Conservation (phyloP, 2,888 invertebrate genomes). For the Folsomia candida region DNA sequence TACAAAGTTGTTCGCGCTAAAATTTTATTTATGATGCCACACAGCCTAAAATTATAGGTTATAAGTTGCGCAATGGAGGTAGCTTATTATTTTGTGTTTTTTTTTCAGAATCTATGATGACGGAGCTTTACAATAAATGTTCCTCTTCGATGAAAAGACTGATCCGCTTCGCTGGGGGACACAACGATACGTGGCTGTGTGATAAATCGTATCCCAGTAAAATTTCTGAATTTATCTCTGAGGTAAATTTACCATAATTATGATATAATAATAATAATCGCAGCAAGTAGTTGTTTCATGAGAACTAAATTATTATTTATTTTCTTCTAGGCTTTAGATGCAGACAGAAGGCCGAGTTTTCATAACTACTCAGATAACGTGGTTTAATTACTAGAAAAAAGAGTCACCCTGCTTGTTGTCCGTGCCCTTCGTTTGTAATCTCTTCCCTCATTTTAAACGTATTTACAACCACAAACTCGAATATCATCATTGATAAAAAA, state of each 20-base stretch:
- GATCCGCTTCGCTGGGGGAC: constrained; percentile 77
- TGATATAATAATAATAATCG: background rate
- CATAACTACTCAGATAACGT: constrained; percentile 46
- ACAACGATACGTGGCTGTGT: constrained; percentile 92
- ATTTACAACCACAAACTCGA: too few species aligned
- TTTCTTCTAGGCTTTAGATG: background rate
- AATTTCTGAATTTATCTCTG: constrained; percentile 38
- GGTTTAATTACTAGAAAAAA: constrained; percentile 41
- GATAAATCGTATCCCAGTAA: constrained; percentile 65
- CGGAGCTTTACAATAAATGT: constrained; percentile 71
- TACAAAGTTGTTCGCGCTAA: too few species aligned
- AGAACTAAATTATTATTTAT: background rate
- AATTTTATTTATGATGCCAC: too few species aligned
- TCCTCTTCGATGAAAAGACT: constrained; percentile 74
- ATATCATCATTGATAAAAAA: too few species aligned
- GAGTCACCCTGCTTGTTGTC: too few species aligned
- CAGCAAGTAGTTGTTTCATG: background rate
- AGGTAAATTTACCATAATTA: constrained; percentile 19
- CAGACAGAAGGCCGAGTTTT: constrained; percentile 17
- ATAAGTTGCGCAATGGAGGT: too few species aligned
- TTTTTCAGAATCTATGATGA: constrained; percentile 81
- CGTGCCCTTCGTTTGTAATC: too few species aligned
- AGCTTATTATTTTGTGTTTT: too few species aligned
- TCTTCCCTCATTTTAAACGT: too few species aligned
- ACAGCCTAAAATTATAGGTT: too few species aligned